Evolutionary conservation across 2,888 invertebrate species (phyloP).

Genomic region (Chironomus tentans): DNA sequence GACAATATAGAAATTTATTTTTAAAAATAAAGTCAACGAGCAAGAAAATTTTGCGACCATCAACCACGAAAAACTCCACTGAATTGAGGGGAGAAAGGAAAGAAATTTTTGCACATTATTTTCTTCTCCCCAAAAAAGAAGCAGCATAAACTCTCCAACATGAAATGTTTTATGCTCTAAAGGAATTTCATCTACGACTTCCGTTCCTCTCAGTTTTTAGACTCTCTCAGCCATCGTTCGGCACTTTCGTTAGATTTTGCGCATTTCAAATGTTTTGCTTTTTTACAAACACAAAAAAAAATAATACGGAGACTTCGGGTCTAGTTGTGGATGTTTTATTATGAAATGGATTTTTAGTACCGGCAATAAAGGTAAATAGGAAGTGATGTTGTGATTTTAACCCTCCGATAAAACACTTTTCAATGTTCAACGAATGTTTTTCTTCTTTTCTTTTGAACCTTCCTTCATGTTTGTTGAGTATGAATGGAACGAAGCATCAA

Average conservation of each 20-base stretch:
- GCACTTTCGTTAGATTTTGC: constrained; percentile 18
- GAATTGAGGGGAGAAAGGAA: background rate
- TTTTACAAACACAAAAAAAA: background rate
- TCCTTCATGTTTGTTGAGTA: no score
- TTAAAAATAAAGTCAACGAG: background rate
- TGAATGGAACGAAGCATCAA: no score
- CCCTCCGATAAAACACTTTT: background rate
- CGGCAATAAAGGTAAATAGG: constrained; percentile 12
- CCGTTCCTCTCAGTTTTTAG: background rate
- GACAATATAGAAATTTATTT: background rate
- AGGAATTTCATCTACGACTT: no score
- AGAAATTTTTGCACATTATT: constrained; percentile 17
- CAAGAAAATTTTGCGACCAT: constrained; percentile 21
- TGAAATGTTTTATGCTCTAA: background rate
- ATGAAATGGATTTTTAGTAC: background rate
- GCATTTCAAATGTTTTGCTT: background rate
- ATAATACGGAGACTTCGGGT: no score
- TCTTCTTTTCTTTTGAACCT: background rate
- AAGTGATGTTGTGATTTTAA: constrained; percentile 8
- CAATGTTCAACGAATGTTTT: background rate
- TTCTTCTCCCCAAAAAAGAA: constrained; percentile 16
- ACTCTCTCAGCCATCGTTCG: background rate
- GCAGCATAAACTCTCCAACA: background rate
- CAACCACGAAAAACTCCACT: constrained; percentile 22
- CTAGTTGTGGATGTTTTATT: no score